Conservation (phyloP, 2,113 vertebrate genomes). For the Atractosteus spatula region DNA sequence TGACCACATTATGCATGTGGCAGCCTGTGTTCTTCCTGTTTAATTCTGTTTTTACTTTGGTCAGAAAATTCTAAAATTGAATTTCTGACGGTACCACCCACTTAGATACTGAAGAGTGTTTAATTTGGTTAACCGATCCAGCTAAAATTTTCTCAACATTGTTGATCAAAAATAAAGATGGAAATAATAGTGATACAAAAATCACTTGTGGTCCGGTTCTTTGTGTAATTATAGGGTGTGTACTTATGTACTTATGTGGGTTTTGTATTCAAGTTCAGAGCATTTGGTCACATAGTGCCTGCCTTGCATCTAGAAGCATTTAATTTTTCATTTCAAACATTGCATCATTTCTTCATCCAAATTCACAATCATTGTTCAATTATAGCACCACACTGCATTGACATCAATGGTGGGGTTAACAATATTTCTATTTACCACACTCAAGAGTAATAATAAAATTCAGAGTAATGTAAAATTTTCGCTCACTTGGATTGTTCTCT, state of each 20-base stretch:
- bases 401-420: too few relatives aligned
- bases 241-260: not conserved
- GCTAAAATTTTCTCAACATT: not conserved
- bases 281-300: not conserved
- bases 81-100: slow-evolving; percentile 1
- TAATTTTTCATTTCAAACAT: too few relatives aligned
- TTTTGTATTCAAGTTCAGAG: not conserved
- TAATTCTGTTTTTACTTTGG: not conserved
- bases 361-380: too few relatives aligned
- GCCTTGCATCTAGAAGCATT: too few relatives aligned
- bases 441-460: too few relatives aligned
- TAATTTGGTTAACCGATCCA: slow-evolving; percentile 7
- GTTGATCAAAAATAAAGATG: not conserved
- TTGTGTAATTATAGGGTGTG: slow-evolving; percentile 18
- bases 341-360: too few relatives aligned
- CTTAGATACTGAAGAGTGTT: not conserved
- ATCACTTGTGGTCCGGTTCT: slow-evolving; percentile 3
- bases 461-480: too few relatives aligned
- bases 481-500: too few relatives aligned
- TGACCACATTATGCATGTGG: not conserved
- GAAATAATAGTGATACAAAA: not conserved
- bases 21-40: not conserved
- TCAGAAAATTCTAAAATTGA: not conserved
- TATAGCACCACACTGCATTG: too few relatives aligned
- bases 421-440: too few relatives aligned